phyloP scores from a whole-genome alignment of 2,888 invertebrate species.

The Brachyptera putata region DNA sequence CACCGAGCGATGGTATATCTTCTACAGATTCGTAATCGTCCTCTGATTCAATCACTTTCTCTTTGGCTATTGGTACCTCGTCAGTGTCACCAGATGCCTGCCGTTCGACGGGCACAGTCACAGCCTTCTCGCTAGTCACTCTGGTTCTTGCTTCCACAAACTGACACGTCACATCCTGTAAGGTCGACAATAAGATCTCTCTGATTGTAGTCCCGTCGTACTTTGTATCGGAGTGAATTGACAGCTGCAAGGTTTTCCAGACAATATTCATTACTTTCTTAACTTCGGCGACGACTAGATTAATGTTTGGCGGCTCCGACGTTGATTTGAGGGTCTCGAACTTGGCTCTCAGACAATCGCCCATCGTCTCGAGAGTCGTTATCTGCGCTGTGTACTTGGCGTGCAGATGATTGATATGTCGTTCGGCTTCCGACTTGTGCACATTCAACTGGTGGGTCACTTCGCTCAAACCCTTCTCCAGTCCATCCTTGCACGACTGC shows the following conservation, averaged over 20 bases:
- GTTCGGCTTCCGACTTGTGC: too few species aligned
- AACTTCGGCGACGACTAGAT: constrained; percentile 14
- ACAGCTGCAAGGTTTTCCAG: constrained; percentile 22
- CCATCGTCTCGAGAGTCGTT: background rate
- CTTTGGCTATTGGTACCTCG: too few species aligned
- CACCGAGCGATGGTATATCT: too few species aligned
- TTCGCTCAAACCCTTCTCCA: constrained; percentile 2
- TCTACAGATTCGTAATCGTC: too few species aligned
- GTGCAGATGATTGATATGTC: background rate
- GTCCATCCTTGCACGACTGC: constrained; percentile 18
- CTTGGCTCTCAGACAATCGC: background rate
- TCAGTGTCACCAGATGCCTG: too few species aligned
- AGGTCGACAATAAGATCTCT: constrained; percentile 21
- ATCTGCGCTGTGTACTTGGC: constrained; percentile 2
- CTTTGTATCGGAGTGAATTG: constrained; percentile 10
- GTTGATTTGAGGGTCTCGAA: background rate
- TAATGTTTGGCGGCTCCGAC: background rate
- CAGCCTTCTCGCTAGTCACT: too few species aligned
- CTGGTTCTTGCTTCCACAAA: too few species aligned
- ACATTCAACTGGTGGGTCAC: background rate
- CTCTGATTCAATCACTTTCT: too few species aligned
- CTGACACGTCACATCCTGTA: constrained; percentile 18
- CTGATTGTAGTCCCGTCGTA: constrained; percentile 25
- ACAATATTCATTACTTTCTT: constrained; percentile 31
- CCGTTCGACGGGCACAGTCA: too few species aligned